These are phyloP conservation scores for Bombus superbus DNA, from an alignment of 1,140 invertebrate species.

Conservation along the genomic window DNA sequence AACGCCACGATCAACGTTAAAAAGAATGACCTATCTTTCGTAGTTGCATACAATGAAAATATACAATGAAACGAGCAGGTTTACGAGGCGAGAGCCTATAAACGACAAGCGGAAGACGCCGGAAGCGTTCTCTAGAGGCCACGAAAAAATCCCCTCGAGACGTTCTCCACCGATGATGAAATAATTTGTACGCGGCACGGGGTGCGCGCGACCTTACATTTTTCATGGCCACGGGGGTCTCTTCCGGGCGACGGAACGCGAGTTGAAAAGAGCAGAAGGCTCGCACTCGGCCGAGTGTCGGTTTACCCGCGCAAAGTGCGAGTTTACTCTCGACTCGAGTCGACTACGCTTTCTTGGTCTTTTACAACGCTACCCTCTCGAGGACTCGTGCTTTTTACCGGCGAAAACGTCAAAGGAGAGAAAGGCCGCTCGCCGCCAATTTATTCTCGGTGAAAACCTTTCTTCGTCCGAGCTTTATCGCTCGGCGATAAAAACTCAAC, in stretches of 20 bases:
- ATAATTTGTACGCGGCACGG: slow-evolving; percentile 6
- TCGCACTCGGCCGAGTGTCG: slow-evolving; percentile 39
- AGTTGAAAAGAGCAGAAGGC: slow-evolving; percentile 47
- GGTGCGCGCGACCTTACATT: slow-evolving; percentile 23
- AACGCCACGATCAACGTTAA: too few species aligned
- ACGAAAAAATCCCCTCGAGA: background rate
- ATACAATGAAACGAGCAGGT: background rate
- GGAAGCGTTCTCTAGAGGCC: background rate
- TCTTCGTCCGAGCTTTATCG: slow-evolving; percentile 30
- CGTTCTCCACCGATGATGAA: slow-evolving; percentile 26
- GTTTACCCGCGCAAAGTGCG: slow-evolving; percentile 28
- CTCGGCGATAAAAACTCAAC: slow-evolving; percentile 31
- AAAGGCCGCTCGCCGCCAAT: slow-evolving; percentile 24
- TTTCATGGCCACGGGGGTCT: slow-evolving; percentile 43
- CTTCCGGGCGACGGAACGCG: background rate
- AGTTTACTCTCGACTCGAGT: slow-evolving; percentile 44
- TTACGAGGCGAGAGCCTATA: background rate
- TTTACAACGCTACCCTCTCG: slow-evolving; percentile 33
- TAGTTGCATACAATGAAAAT: background rate
- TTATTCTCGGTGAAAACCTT: slow-evolving; percentile 33
- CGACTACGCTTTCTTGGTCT: slow-evolving; percentile 24
- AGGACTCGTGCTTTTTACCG: slow-evolving; percentile 29
- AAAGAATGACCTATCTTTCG: too few species aligned
- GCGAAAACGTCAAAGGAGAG: slow-evolving; percentile 23
- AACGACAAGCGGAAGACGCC: background rate